Conservation (phyloP, 2,888 invertebrate species). For the Lissocephala sabroskyi region DNA sequence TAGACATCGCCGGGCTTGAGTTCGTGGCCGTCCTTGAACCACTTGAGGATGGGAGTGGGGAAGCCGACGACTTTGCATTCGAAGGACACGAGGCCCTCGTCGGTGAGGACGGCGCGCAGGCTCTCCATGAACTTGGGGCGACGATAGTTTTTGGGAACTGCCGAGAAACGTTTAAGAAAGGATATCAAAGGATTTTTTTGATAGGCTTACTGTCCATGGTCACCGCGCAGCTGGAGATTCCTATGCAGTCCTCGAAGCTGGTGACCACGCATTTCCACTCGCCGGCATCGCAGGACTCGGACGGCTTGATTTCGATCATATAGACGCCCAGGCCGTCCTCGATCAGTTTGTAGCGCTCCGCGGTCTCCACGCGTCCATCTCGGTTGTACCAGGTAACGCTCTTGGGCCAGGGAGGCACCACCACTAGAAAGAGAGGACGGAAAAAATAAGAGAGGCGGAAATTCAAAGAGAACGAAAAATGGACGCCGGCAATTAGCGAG, state of each 20-base stretch:
- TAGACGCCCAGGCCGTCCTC: conserved; percentile 90
- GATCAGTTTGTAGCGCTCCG: conserved; percentile 81
- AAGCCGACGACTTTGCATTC: conserved; percentile 95
- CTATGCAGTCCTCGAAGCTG: conserved; percentile 82
- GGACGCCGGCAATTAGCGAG: no score
- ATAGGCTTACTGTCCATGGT: conserved; percentile 82
- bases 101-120: conserved; percentile 89
- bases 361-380: conserved; percentile 82
- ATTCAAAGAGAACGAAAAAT: conserved; percentile 25
- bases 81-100: conserved; percentile 92
- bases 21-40: conserved; percentile 95
- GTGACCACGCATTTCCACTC: conserved; percentile 93
- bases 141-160: conserved; percentile 91
- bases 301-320: conserved; percentile 81
- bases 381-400: conserved; percentile 90
- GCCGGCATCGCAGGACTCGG: conserved; percentile 87
- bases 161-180: conserved; percentile 39
- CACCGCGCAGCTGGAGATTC: conserved; percentile 82
- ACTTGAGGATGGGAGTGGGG: conserved; percentile 88
- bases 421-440: no score
- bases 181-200: not conserved
- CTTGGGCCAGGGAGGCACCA: conserved; percentile 89
- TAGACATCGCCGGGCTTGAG: conserved; percentile 94
- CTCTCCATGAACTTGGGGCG: conserved; percentile 93
- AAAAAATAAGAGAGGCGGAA: conserved; percentile 2